Evolutionary conservation across 2,888 invertebrate species (phyloP), one percentile per base, ranked within the genome.

Genomic region (Macrosiphum euphorbiae): DNA sequence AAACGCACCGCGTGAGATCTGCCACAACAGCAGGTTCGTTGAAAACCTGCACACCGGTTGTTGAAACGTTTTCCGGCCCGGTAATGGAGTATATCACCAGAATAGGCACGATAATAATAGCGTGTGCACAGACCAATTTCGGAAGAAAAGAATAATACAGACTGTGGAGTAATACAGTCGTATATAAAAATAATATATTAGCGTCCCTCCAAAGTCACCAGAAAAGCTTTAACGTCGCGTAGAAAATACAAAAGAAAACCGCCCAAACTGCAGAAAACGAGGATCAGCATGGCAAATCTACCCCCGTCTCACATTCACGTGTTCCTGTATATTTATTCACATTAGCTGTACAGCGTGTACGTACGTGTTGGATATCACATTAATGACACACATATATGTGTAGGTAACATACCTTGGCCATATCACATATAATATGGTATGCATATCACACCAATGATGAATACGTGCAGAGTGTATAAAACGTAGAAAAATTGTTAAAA

Each of bases 281-380:
- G 35, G 35, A 78, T 78, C 78, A 78, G 78, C 20, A 78, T 35
- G 20, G 35, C 78, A 78, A 78, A 78, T 78, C 78, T 78, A 35
- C 78, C 35, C 20, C 7, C 5, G 78, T 7, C 44, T 20, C 16
- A 78, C 78, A 35, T 13, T 35, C 20, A 78, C n/a, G 35, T 35
- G 35, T 78, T 78, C 8, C 35, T 35, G 78, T 78, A 78, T 35
- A 78, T 78, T 78, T 35, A 78, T 78, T 35, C 78, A 78, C 78
- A 78, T 78, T 78, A 78, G 78, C 20, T 35, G 78, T 78, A 78
- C 78, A 24, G 20, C 5, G 16, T 78, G 20, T 78, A 41, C 78
- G 78, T 78, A 78, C 78, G 78, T 78, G 78, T 78, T 78, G 78
- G 78, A 78, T 78, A 78, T 78, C 78, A 41, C 78, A 78, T 78